Conservation (phyloP, 2,888 invertebrate species). For the Mactromeris polynyma region DNA sequence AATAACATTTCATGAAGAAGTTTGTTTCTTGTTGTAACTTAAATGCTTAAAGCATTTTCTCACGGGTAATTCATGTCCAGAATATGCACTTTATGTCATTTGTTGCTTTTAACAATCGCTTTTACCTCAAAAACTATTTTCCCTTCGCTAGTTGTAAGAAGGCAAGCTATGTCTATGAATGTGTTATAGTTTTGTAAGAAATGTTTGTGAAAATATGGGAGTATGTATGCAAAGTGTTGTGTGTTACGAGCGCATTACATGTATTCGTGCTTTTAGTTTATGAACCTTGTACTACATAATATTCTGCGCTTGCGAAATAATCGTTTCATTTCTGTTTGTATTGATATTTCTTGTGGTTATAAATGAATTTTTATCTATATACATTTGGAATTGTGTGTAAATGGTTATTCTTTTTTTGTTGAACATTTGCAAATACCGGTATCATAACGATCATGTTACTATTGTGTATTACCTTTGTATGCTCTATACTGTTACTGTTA, state of each 20-base stretch:
- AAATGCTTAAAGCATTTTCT: conserved; percentile 53
- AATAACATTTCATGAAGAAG: neutral
- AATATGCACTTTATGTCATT: conserved; percentile 43
- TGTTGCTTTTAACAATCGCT: conserved; percentile 50
- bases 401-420: neutral
- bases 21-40: neutral
- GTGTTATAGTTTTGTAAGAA: too few relatives aligned
- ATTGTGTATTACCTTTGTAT: neutral
- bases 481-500: neutral
- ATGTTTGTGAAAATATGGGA: neutral
- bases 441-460: neutral
- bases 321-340: neutral
- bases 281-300: too few relatives aligned
- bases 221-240: neutral
- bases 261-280: too few relatives aligned
- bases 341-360: neutral
- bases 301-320: neutral
- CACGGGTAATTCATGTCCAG: conserved; percentile 49
- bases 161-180: conserved; percentile 2
- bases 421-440: neutral
- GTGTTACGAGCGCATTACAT: too few relatives aligned
- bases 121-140: conserved; percentile 40
- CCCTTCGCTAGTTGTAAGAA: neutral
- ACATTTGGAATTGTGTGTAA: neutral
- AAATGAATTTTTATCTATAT: neutral